Conservation (phyloP, 2,797 vertebrate genomes). For the Luscinia luscinia region DNA sequence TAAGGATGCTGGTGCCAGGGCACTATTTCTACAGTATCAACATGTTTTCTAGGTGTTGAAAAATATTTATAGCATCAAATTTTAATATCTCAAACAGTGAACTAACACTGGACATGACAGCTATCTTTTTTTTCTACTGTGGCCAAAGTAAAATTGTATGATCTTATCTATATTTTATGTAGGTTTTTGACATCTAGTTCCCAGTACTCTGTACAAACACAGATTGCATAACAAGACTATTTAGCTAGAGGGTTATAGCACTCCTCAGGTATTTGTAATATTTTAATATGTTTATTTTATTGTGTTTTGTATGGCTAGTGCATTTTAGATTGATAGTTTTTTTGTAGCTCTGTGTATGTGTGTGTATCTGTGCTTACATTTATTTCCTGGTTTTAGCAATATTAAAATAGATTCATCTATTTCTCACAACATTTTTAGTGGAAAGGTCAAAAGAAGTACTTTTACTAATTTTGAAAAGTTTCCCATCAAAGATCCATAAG, state of each 20-base stretch:
- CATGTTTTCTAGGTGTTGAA: not conserved
- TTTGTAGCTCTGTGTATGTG: fast-evolving
- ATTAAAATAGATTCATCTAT: not conserved
- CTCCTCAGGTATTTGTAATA: not conserved
- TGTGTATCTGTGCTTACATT: not conserved
- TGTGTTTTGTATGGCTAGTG: not conserved
- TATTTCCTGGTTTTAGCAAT: not conserved
- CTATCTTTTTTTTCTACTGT: not conserved
- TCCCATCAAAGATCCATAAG: not conserved
- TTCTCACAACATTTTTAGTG: not conserved
- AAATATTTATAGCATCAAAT: not conserved
- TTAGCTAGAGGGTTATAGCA: not conserved
- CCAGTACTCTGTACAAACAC: not conserved
- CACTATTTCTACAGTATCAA: not conserved
- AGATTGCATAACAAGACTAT: not conserved
- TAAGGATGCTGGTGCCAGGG: not conserved
- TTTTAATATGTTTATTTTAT: not conserved
- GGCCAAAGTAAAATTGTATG: not conserved
- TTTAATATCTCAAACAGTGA: not conserved
- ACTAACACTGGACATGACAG: not conserved
- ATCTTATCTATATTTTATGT: not conserved
- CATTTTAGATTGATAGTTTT: not conserved
- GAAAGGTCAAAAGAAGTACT: not conserved
- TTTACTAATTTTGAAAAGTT: not conserved
- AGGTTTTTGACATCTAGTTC: not conserved